Conservation (phyloP, 2,113 vertebrate genomes). For the Coptodon rendalli region DNA sequence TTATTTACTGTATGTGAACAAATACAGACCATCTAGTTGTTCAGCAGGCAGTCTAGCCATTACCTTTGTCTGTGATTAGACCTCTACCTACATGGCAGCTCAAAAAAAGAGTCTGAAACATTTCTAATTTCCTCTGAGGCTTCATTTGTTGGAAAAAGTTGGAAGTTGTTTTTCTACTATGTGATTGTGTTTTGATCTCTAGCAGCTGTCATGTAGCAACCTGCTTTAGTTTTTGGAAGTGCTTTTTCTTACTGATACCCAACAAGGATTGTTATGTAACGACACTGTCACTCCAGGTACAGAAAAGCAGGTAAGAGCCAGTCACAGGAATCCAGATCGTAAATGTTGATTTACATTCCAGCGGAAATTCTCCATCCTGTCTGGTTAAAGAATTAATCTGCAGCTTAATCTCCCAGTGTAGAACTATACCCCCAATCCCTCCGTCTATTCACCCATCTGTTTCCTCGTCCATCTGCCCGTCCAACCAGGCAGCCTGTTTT, state of each 20-base stretch:
- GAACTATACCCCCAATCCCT: conserved; percentile 36
- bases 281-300: neutral
- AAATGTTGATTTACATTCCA: conserved; percentile 18
- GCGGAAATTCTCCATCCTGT: conserved; percentile 1
- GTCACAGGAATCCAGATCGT: neutral
- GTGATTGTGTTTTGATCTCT: neutral
- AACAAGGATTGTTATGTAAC: neutral
- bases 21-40: neutral
- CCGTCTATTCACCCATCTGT: conserved; percentile 27
- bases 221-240: neutral
- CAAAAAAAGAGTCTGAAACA: neutral
- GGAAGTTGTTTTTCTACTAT: neutral
- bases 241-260: neutral
- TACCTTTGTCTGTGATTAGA: neutral
- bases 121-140: neutral
- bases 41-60: neutral
- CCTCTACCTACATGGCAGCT: neutral
- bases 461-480: conserved; percentile 32
- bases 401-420: conserved; percentile 25
- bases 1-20: neutral
- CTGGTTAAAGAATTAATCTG: conserved; percentile 47
- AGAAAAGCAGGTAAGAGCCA: conserved; percentile 17
- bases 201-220: neutral
- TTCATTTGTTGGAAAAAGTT: neutral
- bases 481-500: neutral